A percentile compares a stretch with the other conserved stretches of the same genome.
Evolutionary conservation across 64 coral and sea anemone species (phyloP).

Genomic region (Trachythela sp.): DNA sequence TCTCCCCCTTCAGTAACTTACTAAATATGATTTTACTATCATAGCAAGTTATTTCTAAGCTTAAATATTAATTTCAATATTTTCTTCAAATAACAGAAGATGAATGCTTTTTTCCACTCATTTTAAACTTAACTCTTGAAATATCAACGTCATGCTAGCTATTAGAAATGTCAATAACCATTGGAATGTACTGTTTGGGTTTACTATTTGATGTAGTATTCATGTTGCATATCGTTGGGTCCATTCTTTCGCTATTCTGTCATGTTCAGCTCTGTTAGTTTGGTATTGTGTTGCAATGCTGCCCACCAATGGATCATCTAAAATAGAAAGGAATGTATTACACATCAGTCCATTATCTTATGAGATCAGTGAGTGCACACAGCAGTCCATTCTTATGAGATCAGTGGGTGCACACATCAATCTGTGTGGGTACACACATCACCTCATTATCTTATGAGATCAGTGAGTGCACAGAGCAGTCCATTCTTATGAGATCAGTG

Average conservation of each 20-base stretch:
- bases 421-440: neutral
- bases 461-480: too few relatives aligned
- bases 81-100: neutral
- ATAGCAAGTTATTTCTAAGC: neutral
- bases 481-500: too few relatives aligned
- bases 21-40: neutral
- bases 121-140: neutral
- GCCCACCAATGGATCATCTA: constrained; percentile 93
- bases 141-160: too few relatives aligned
- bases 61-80: neutral
- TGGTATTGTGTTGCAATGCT: constrained; percentile 89
- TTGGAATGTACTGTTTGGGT: neutral
- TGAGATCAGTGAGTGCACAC: neutral
- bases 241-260: constrained; percentile 81
- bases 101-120: neutral
- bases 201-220: too few relatives aligned
- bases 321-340: neutral
- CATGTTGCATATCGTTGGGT: constrained; percentile 88
- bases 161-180: too few relatives aligned
- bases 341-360: neutral
- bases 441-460: neutral
- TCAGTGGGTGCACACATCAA: neutral
- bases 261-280: constrained; percentile 80
- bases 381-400: neutral
- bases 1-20: neutral